phyloP scores from a whole-genome alignment of 2,888 invertebrate species.

The Ochropleura plecta region DNA sequence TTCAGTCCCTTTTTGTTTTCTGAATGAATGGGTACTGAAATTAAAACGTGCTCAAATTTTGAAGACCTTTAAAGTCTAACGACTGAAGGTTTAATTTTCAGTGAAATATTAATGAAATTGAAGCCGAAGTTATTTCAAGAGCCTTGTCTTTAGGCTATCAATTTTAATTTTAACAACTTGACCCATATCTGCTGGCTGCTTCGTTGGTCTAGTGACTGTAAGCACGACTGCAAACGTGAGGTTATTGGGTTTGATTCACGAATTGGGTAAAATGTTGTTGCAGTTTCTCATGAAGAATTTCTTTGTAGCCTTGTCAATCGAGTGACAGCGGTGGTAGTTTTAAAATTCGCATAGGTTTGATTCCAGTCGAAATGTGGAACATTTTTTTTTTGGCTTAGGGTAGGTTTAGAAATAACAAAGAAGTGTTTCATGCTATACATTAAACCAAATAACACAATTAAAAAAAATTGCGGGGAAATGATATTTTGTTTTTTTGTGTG shows the following conservation, averaged over 20 bases:
- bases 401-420: too few species aligned
- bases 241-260: neutral
- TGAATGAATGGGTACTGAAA: conserved; percentile 3
- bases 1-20: neutral
- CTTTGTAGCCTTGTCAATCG: too few species aligned
- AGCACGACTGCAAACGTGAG: neutral
- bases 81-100: neutral
- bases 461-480: too few species aligned
- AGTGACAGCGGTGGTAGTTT: too few species aligned
- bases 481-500: too few species aligned
- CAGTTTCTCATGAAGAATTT: too few species aligned
- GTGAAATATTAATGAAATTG: neutral
- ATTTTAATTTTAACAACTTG: conserved; percentile 35
- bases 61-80: neutral
- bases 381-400: too few species aligned
- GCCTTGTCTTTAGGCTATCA: conserved; percentile 15
- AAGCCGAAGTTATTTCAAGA: conserved; percentile 6
- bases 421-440: too few species aligned
- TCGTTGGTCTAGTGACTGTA: neutral
- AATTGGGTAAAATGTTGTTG: neutral
- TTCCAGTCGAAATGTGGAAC: too few species aligned
- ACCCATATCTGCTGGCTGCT: conserved; percentile 4
- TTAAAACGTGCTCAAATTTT: neutral
- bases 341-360: too few species aligned
- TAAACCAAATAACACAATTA: too few species aligned